These are phyloP conservation scores for Penelope pileata DNA, from an alignment of 2,113 vertebrate genomes.

Conservation along the genomic window DNA sequence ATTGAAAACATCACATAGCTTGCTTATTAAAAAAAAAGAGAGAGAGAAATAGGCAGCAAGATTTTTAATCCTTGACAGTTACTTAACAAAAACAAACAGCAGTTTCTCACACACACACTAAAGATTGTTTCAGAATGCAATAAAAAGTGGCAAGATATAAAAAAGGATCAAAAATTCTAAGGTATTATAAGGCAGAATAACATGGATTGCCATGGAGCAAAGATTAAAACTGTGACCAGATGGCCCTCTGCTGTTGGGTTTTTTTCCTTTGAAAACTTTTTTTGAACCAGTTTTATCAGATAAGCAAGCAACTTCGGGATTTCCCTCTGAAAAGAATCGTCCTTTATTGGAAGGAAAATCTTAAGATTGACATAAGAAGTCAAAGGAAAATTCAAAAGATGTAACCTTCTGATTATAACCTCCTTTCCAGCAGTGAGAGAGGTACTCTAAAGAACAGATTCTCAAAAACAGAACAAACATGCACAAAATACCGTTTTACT, in stretches of 20 bases:
- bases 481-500: background rate
- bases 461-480: background rate
- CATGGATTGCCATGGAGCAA: rapidly evolving
- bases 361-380: background rate
- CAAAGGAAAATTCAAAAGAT: background rate
- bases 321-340: background rate
- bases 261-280: background rate
- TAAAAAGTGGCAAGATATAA: background rate
- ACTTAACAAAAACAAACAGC: background rate
- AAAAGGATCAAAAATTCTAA: background rate
- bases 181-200: too few relatives aligned
- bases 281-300: background rate
- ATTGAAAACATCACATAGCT: background rate
- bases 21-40: background rate
- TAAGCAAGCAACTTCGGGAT: background rate
- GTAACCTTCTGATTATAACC: background rate
- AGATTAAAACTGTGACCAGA: background rate
- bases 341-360: background rate
- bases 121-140: background rate
- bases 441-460: background rate
- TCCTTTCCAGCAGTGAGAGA: background rate
- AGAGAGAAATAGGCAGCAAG: background rate
- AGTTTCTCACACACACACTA: background rate
- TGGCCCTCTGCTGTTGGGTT: constrained; percentile 30
- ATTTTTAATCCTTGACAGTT: background rate